These are phyloP conservation scores for Amblyopsis rosae DNA, from an alignment of 2,113 vertebrate genomes.

Conservation along the genomic window DNA sequence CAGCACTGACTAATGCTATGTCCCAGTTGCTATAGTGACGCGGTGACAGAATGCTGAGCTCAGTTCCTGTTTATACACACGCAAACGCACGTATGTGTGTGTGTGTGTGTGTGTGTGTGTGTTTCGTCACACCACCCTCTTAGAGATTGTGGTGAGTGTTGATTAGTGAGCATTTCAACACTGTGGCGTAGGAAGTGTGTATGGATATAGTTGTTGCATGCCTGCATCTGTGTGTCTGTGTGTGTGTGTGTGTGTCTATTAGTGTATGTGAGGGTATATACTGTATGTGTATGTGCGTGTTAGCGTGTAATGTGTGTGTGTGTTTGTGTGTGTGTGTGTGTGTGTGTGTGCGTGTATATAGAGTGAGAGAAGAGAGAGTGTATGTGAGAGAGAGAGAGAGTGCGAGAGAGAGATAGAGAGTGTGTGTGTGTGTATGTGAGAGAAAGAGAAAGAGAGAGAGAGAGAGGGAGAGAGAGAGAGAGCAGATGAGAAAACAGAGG, in stretches of 20 bases:
- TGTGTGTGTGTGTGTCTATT: neutral
- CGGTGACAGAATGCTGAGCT: conserved; percentile 52
- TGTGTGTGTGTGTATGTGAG: conserved; percentile 1
- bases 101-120: conserved; percentile 8
- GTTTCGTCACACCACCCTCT: conserved; percentile 42
- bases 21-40: conserved; percentile 65
- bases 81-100: neutral
- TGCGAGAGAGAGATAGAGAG: too few species aligned
- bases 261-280: neutral
- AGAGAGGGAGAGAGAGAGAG: conserved; percentile 17
- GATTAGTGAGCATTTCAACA: conserved; percentile 50
- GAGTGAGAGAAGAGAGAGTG: too few species aligned
- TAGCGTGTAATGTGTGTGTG: neutral
- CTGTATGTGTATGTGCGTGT: conserved; percentile 13
- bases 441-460: neutral
- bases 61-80: neutral
- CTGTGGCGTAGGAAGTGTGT: neutral
- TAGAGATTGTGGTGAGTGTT: conserved; percentile 37
- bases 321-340: conserved; percentile 8
- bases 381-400: neutral
- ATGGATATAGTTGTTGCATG: neutral
- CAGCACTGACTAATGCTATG: conserved; percentile 31
- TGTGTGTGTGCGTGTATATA: conserved; percentile 1
- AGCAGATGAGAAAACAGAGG: neutral
- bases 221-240: conserved; percentile 1